Percentiles rank a stretch among this genome's conserved stretches.
phyloP scores from a whole-genome alignment of 1,140 invertebrate genomes.

The Penaeus vannamei region DNA sequence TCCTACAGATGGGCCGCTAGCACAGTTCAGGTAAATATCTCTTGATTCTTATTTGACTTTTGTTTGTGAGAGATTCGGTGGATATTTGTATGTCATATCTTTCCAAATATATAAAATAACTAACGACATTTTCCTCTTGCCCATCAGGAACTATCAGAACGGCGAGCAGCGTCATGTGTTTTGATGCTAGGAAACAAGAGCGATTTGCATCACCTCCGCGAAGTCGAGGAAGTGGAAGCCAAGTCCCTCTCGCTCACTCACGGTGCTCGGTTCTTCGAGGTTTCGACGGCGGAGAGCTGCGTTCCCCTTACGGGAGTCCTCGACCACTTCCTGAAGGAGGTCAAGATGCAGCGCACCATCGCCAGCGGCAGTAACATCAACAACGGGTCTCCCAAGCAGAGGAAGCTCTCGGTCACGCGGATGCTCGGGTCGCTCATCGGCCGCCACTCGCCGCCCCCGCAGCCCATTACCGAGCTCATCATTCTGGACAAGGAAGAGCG shows the following conservation, averaged over 20 bases:
- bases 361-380: constrained; percentile 25
- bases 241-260: constrained; percentile 78
- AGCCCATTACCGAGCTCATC: constrained; percentile 67
- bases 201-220: constrained; percentile 62
- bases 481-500: constrained; percentile 66
- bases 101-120: neutral
- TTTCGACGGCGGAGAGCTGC: constrained; percentile 84
- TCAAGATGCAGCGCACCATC: constrained; percentile 69
- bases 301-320: constrained; percentile 80
- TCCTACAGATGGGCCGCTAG: constrained; percentile 47
- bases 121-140: neutral
- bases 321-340: constrained; percentile 79
- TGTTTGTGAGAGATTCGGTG: neutral
- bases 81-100: neutral
- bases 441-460: constrained; percentile 70
- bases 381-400: constrained; percentile 73
- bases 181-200: constrained; percentile 64
- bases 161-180: constrained; percentile 46
- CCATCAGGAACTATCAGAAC: constrained; percentile 45
- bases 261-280: constrained; percentile 81
- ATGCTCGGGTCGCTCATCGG: constrained; percentile 84
- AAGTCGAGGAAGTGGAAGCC: constrained; percentile 73
- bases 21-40: constrained; percentile 50
- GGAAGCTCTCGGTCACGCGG: constrained; percentile 84
- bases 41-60: neutral